Conservation (phyloP, 2,888 invertebrate genomes). For the Hypolimnas misippus region DNA sequence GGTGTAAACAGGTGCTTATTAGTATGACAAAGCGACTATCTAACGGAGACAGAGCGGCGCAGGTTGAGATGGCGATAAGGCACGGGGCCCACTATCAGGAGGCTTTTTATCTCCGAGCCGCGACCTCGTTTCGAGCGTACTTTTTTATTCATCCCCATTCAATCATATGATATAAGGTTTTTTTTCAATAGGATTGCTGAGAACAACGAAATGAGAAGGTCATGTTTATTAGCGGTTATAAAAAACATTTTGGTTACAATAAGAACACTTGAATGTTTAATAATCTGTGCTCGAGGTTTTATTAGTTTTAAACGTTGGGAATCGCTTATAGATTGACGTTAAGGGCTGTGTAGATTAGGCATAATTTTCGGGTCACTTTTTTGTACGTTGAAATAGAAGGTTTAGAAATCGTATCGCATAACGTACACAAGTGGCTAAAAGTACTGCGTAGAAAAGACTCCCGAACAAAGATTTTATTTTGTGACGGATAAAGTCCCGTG, state of each 20-base stretch:
- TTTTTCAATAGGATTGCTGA: constrained; percentile 21
- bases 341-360: too few species aligned
- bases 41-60: constrained; percentile 28
- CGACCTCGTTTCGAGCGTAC: constrained; percentile 42
- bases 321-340: too few species aligned
- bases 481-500: too few species aligned
- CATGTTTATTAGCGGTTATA: constrained; percentile 18
- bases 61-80: constrained; percentile 66
- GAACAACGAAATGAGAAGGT: constrained; percentile 30
- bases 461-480: too few species aligned
- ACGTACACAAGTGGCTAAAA: too few species aligned
- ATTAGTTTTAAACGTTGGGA: too few species aligned
- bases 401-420: too few species aligned
- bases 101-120: constrained; percentile 53
- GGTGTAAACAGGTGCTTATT: constrained; percentile 44
- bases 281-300: too few species aligned
- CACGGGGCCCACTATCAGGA: constrained; percentile 58
- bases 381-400: too few species aligned
- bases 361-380: too few species aligned
- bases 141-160: constrained; percentile 25
- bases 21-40: constrained; percentile 49
- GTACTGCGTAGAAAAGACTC: too few species aligned
- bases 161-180: constrained; percentile 27
- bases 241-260: background rate
- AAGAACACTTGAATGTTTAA: too few species aligned